Conservation (phyloP, 2,888 invertebrate genomes). For the Panopea generosa region DNA sequence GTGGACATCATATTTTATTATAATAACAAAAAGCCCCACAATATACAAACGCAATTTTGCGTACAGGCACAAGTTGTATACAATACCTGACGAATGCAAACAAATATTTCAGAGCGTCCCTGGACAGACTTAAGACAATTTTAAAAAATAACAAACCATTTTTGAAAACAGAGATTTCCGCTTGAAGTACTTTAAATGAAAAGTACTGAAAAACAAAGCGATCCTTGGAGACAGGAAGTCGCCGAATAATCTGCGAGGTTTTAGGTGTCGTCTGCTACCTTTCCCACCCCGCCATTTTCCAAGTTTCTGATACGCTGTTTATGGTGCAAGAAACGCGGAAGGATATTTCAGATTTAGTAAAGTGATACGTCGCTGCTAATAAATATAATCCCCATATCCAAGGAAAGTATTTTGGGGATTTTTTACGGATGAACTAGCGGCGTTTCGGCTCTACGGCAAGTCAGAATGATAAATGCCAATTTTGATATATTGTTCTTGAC, state of each 20-base stretch:
- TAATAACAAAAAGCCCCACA: too few species aligned
- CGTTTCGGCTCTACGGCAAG: slow-evolving; percentile 4
- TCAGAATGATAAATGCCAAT: slow-evolving; percentile 46
- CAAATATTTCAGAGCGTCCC: too few species aligned
- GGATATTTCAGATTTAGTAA: slow-evolving; percentile 58
- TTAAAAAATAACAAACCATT: background rate
- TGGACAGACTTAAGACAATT: too few species aligned
- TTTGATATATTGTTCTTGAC: slow-evolving; percentile 45
- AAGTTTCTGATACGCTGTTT: slow-evolving; percentile 28
- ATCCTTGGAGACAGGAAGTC: slow-evolving; percentile 46
- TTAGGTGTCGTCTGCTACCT: slow-evolving; percentile 28
- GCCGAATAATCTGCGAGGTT: slow-evolving; percentile 28
- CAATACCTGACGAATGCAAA: too few species aligned
- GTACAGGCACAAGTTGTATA: too few species aligned
- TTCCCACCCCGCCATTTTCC: slow-evolving; percentile 17
- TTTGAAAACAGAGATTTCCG: slow-evolving; percentile 39
- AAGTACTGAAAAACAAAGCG: slow-evolving; percentile 38
- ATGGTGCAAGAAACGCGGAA: slow-evolving; percentile 30
- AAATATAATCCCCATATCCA: slow-evolving; percentile 59
- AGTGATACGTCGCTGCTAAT: slow-evolving; percentile 58
- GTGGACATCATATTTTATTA: too few species aligned
- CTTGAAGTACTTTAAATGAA: slow-evolving; percentile 46
- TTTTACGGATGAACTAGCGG: slow-evolving; percentile 55
- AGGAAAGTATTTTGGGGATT: slow-evolving; percentile 47
- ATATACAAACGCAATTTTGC: too few species aligned